Percentiles rank a stretch among this genome's conserved stretches.
Evolutionary conservation across 2,888 invertebrate species (phyloP).

Genomic region (Cabera pusaria): DNA sequence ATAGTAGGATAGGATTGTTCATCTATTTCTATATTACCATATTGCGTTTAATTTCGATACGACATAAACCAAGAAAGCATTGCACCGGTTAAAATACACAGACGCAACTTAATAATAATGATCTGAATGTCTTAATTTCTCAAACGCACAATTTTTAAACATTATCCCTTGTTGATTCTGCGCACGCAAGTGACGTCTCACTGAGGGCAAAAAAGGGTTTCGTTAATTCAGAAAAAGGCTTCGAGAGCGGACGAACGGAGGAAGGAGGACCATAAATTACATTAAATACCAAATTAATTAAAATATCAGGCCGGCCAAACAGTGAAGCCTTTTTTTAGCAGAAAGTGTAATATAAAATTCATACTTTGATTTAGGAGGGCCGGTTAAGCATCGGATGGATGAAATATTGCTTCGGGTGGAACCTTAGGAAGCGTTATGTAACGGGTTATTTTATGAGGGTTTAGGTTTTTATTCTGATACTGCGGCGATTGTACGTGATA

Average conservation of each 20-base stretch:
- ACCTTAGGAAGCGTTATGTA: conserved; percentile 4
- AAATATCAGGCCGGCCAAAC: conserved; percentile 26
- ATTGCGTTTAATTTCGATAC: too few species aligned
- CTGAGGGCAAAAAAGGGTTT: conserved; percentile 34
- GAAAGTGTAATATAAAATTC: conserved; percentile 25
- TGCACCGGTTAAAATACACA: too few species aligned
- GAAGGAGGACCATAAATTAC: conserved; percentile 57
- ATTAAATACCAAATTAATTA: conserved; percentile 38
- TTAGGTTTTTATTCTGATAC: too few species aligned
- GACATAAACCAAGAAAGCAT: too few species aligned
- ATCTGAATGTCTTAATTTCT: too few species aligned
- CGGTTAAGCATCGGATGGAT: conserved; percentile 19
- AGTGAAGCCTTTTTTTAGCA: conserved; percentile 19
- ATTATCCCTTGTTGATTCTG: too few species aligned
- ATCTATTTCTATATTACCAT: too few species aligned
- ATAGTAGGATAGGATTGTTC: too few species aligned
- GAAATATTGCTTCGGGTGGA: conserved; percentile 16
- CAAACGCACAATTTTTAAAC: too few species aligned
- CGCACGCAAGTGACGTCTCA: conserved; percentile 17
- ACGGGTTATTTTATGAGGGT: not conserved
- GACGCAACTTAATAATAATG: too few species aligned
- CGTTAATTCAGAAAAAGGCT: conserved; percentile 38
- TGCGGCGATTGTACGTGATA: too few species aligned
- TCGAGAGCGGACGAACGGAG: conserved; percentile 27
- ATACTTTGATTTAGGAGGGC: conserved; percentile 24